Evolutionary conservation across 1,140 invertebrate genomes (phyloP).

Genomic region (Plodia interpunctella): DNA sequence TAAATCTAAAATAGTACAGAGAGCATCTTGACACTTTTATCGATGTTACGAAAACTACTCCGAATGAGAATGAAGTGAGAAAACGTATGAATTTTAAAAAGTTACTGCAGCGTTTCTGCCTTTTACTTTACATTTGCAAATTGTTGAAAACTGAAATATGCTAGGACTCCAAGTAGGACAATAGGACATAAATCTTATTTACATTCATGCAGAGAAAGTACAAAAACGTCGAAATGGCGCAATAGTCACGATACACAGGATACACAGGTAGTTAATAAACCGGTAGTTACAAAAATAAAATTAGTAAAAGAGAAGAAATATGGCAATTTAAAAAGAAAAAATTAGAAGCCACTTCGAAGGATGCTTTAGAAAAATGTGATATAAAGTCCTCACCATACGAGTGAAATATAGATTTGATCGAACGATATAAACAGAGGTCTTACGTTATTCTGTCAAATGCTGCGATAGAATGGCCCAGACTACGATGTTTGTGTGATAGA

Average conservation of each 20-base stretch:
- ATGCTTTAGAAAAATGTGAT: too few species aligned
- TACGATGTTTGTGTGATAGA: too few species aligned
- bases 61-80: not conserved
- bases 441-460: constrained; percentile 25
- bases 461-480: too few species aligned
- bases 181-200: not conserved
- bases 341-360: too few species aligned
- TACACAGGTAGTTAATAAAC: too few species aligned
- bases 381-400: constrained; percentile 17
- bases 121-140: not conserved
- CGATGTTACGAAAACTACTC: constrained; percentile 4
- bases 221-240: too few species aligned
- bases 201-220: not conserved
- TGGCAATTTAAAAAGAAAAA: too few species aligned
- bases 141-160: constrained; percentile 27
- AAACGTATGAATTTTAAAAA: constrained; percentile 6
- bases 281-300: too few species aligned
- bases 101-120: not conserved
- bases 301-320: too few species aligned
- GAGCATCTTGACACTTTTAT: constrained; percentile 5
- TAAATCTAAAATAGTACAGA: constrained; percentile 7
- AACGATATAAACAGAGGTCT: constrained; percentile 41
- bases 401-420: constrained; percentile 32
- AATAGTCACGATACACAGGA: too few species aligned
- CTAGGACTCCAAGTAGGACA: not conserved